Evolutionary conservation across 2,888 invertebrate genomes (phyloP), one percentile per base, ranked within the genome.

Genomic region (Norana najaformis): DNA sequence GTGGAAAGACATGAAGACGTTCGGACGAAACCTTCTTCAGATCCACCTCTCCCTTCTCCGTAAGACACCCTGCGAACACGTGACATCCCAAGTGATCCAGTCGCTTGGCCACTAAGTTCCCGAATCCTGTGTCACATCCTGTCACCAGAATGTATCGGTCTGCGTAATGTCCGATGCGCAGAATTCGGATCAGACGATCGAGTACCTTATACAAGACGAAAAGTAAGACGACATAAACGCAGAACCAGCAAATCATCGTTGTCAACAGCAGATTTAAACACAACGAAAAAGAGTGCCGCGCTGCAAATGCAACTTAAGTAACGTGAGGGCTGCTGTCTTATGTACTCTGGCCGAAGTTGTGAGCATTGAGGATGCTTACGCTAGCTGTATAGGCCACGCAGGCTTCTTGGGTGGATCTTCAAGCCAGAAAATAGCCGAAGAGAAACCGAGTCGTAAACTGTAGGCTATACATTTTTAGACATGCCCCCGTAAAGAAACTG

Each of bases 1-100:
- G 92, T 91, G 94, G 93, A 89, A 94, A 90, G 89, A 94, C 91
- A 90, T 93, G 93, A 89, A 94, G 85, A 20, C 88, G 83, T n/a
- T 47, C 41, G 34, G 90, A 90, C 4, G 41, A 88, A 35, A 20
- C 8, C 18, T 90, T 53, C 41, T 88, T 90, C 41, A 90, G 35
- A 30, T 85, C 39, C 36, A 38, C 88, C 23, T 47, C 88, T 85
- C 90, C 90, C 39, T 90, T 88, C 39, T 85, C 41, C 34, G 90
- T 90, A 37, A 88, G n/a, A 36, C 90, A 90, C 18, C 53, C 69
- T 6, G 90, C 90, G 47, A 88, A 90, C 34, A 89, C 90, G 47
- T 89, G 88, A 39, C 90, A 90, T 34, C 90, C 90, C 83, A 90
- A 35, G 8, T 34, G 8, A 37, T 90, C 90, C 89, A 90, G 37